Evolutionary conservation across 1,140 invertebrate genomes (phyloP), one percentile per base, ranked within the genome.

Genomic region (Drosophila rufa): DNA sequence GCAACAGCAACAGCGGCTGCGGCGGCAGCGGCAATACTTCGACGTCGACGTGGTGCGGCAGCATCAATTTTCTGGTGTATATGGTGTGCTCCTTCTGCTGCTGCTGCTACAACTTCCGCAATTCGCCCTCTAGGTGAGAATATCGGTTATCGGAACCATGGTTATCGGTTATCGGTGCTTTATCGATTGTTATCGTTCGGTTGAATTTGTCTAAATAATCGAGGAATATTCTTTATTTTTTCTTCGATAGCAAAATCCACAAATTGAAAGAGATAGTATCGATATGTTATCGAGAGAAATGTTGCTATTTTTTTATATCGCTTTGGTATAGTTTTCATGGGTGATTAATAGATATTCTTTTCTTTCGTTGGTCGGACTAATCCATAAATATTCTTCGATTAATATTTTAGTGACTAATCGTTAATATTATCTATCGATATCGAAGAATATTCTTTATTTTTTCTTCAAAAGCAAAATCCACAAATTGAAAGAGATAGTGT

Each of bases 71-170:
- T 73, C 65, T 92, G 46, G 87, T 92, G 71, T 92, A 92, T 91
- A 92, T 92, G 91, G 91, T 92, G 65, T 92, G 91, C 85, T 92
- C 91, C 65, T 92, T 92, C 42, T 92, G 91, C 60, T 92, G 91
- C 75, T 92, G 91, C 78, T 92, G 91, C 79, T 92, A 92, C 76
- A 92, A 92, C 57, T 92, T 83, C 61, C 91, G 91, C 48, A 92
- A 90, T 67, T 90, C 91, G 53, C 91, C 87, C 53, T 74, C 91
- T 77, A 92, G 91, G 91, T 92, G 81, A 78, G 85, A 45, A 64
- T 47, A 27, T n/a, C 40, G 27, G 15, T 27, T 56, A 58, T 50
- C 30, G 46, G 50, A 19, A 19, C 19, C 19, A 19, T 19, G 19
- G 22, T 25, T 47, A 27, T n/a, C 40, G 27, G 15, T 27, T 56